Conservation (phyloP, 2,113 vertebrate species). For the Gopherus flavomarginatus region DNA sequence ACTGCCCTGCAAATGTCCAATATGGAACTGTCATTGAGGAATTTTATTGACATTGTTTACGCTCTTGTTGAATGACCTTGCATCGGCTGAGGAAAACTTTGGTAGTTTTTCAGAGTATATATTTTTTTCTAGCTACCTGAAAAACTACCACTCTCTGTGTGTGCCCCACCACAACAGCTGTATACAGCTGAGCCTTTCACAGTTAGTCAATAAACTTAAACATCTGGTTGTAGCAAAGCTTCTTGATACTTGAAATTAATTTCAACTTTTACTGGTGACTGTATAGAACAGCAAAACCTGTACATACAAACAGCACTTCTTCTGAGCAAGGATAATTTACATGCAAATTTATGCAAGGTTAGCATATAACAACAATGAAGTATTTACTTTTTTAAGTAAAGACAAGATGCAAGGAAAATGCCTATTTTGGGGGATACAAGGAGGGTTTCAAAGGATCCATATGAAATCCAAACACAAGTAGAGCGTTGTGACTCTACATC, state of each 20-base stretch:
- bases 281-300: background rate
- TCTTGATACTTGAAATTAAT: background rate
- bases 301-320: background rate
- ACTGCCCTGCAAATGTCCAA: too few relatives aligned
- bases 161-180: background rate
- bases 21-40: too few relatives aligned
- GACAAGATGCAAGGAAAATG: too few relatives aligned
- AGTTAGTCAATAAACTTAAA: background rate
- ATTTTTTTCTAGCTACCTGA: too few relatives aligned
- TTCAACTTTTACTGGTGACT: background rate
- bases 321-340: background rate
- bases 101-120: too few relatives aligned
- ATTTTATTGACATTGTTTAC: too few relatives aligned
- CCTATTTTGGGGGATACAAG: background rate
- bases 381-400: background rate
- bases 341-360: background rate
- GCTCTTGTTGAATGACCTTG: too few relatives aligned
- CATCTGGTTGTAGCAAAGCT: rapidly evolving
- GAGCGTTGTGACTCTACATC: background rate
- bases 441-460: background rate
- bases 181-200: background rate
- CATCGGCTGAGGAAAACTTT: too few relatives aligned
- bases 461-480: background rate
- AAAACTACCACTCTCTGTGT: too few relatives aligned
- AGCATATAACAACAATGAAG: background rate